Evolutionary conservation across 1,140 invertebrate genomes (phyloP), one percentile per base, ranked within the genome.

Genomic region (Homalodisca vitripennis): DNA sequence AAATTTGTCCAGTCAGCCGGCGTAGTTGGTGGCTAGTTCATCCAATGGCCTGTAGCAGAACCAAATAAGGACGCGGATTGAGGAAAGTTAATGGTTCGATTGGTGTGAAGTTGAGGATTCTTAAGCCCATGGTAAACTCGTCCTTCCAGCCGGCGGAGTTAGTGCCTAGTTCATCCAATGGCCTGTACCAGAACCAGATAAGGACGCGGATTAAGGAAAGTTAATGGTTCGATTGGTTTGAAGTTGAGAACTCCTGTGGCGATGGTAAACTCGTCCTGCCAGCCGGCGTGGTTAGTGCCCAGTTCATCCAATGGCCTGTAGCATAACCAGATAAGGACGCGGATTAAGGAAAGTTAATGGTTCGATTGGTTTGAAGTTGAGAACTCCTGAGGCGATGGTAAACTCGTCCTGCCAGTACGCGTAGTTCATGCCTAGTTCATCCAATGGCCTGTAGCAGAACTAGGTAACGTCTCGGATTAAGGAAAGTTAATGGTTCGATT

Each of bases 191-290:
- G n/a, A n/a, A n/a, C n/a, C n/a, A n/a, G n/a, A n/a, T n/a, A n/a
- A n/a, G n/a, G n/a, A n/a, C n/a, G n/a, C n/a, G n/a, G n/a, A n/a
- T n/a, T n/a, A n/a, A n/a, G n/a, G n/a, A n/a, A n/a, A n/a, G n/a
- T n/a, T n/a, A n/a, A n/a, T n/a, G n/a, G n/a, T n/a, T n/a, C 64
- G 20, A 22, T 17, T 14, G 34, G 46, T 1, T 69, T 26, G 26
- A 69, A 69, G 48, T 69, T 34, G 34, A 69, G 47, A 14, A 65
- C 68, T 17, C 68, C 68, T 26, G 31, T 32, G 2, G 30, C 68
- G 13, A 69, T 22, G 17, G 32, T 60, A 1, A 12, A 17, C 2
- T 48, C 27, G 27, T 69, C 60, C 22, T 69, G 60, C 22, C 41
- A 60, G 17, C 68, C 68, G 22, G 62, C 62, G 32, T 64, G 65